Percentiles rank a stretch among this genome's conserved stretches.
These are phyloP conservation scores for Aselliscus stoliczkanus DNA, from an alignment of 2,797 vertebrate genomes.

Conservation along the genomic window DNA sequence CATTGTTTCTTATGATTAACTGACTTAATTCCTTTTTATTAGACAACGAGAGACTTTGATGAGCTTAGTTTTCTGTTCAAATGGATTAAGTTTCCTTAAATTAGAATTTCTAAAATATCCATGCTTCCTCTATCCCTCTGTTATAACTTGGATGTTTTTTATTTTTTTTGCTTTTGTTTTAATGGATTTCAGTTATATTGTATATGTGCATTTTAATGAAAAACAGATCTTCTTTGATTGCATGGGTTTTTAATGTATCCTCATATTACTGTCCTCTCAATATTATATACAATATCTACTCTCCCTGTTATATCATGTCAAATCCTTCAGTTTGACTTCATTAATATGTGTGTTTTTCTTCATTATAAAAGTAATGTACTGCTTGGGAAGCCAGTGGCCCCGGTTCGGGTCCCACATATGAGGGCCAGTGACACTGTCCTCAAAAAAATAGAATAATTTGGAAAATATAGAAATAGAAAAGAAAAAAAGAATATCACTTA, in stretches of 20 bases:
- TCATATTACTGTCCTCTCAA: background rate
- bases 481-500: background rate
- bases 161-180: constrained; percentile 33
- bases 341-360: background rate
- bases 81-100: constrained; percentile 41
- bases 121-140: background rate
- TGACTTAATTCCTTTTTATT: constrained; percentile 48
- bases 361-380: constrained; percentile 4
- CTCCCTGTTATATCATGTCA: background rate
- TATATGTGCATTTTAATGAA: constrained; percentile 17
- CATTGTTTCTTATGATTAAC: constrained; percentile 23
- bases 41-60: background rate
- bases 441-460: background rate
- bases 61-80: constrained; percentile 38
- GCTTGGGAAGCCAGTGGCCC: too few species aligned
- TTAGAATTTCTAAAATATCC: constrained; percentile 43
- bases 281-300: background rate
- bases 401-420: too few species aligned
- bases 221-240: background rate
- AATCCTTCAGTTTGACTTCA: background rate
- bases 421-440: too few species aligned
- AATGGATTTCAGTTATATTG: background rate
- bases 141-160: background rate
- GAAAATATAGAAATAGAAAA: background rate
- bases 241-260: background rate